Evolutionary conservation across 2,797 vertebrate species (phyloP).

Genomic region (Malacoctenus gilli): DNA sequence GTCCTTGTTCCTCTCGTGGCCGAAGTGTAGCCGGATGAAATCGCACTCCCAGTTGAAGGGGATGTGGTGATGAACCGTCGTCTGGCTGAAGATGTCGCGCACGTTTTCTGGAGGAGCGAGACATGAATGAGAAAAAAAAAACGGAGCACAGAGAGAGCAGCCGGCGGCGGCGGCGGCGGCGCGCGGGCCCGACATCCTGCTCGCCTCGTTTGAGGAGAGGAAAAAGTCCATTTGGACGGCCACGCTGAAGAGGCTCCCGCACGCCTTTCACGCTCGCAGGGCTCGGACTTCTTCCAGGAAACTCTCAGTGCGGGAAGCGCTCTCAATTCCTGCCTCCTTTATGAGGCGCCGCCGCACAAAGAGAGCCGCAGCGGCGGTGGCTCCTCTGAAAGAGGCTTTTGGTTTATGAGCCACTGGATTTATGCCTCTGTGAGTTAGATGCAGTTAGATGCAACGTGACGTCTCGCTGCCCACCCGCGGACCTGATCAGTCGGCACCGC

Average conservation of each 20-base stretch:
- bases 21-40: constrained; percentile 96
- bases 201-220: constrained; percentile 41
- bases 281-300: constrained; percentile 49
- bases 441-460: constrained; percentile 56
- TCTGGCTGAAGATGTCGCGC: constrained; percentile 97
- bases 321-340: constrained; percentile 59
- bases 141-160: constrained; percentile 28
- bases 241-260: constrained; percentile 43
- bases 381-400: constrained; percentile 49
- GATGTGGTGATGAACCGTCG: constrained; percentile 93
- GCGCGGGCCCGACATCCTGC: constrained; percentile 41
- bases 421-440: constrained; percentile 51
- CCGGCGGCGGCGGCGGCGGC: constrained; percentile 17
- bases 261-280: constrained; percentile 52
- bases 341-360: constrained; percentile 46
- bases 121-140: constrained; percentile 28
- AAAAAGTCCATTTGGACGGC: constrained; percentile 57
- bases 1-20: constrained; percentile 92
- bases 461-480: constrained; percentile 38
- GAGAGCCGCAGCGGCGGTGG: constrained; percentile 32
- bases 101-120: constrained; percentile 87
- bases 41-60: constrained; percentile 99
- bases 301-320: constrained; percentile 50
- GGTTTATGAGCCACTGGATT: constrained; percentile 51
- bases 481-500: constrained; percentile 38